Evolutionary conservation across 2,113 vertebrate genomes (phyloP).

Genomic region (Larimichthys crocea): DNA sequence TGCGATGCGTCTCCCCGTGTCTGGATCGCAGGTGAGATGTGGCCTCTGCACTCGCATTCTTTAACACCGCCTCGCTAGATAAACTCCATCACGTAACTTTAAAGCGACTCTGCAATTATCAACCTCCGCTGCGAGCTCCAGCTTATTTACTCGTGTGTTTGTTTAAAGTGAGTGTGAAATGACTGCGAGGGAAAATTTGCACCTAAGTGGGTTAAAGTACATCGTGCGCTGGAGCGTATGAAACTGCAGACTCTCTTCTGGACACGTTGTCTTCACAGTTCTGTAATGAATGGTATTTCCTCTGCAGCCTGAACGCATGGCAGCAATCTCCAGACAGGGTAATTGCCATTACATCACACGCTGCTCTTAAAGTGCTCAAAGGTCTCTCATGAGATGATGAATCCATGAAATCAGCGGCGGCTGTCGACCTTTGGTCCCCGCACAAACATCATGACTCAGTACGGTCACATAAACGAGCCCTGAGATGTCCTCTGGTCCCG

Average conservation of each 20-base stretch:
- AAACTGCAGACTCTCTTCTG: not conserved
- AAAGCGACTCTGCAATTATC: slow-evolving; percentile 26
- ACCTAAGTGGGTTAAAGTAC: not conserved
- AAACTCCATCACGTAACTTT: slow-evolving; percentile 47
- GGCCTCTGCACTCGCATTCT: slow-evolving; percentile 63
- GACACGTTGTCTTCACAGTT: not conserved
- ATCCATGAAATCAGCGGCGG: slow-evolving; percentile 20
- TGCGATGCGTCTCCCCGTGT: slow-evolving; percentile 26
- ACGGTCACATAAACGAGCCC: not conserved
- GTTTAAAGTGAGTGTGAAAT: slow-evolving; percentile 44
- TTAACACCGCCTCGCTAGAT: slow-evolving; percentile 55
- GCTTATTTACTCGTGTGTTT: slow-evolving; percentile 11
- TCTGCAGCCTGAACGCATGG: not conserved
- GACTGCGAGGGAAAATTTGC: slow-evolving; percentile 1
- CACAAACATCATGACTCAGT: not conserved
- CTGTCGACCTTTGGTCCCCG: slow-evolving; percentile 14
- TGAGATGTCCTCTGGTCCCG: not conserved
- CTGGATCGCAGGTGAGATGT: slow-evolving; percentile 70
- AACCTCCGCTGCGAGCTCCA: not conserved
- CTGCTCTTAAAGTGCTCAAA: slow-evolving; percentile 43
- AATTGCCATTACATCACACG: slow-evolving; percentile 12
- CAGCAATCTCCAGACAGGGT: not conserved
- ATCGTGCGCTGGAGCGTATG: not conserved
- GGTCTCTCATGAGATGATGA: slow-evolving; percentile 43
- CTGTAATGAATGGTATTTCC: not conserved